Conservation (phyloP, 1,140 invertebrate genomes). For the Micrasema longulum region DNA sequence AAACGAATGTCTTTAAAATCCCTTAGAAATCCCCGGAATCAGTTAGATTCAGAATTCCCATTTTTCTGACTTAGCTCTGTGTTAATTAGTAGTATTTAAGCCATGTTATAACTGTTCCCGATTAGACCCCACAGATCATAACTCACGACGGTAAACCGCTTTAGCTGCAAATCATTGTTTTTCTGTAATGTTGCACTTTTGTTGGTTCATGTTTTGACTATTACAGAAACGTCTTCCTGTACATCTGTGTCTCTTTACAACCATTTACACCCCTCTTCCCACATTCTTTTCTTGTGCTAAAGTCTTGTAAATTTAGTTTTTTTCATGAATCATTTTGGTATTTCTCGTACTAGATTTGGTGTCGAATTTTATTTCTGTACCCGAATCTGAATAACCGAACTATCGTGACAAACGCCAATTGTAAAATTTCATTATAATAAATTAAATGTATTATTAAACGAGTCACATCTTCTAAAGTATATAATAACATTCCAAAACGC, state of each 20-base stretch:
- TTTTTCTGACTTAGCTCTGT: too few relatives aligned
- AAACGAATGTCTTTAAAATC: too few relatives aligned
- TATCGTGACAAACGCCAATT: conserved; percentile 30
- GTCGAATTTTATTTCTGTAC: conserved; percentile 52
- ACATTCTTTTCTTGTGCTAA: conserved; percentile 55
- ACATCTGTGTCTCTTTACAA: conserved; percentile 21
- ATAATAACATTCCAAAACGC: too few relatives aligned
- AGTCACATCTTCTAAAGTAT: too few relatives aligned
- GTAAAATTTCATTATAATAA: too few relatives aligned
- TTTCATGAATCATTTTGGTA: conserved; percentile 50
- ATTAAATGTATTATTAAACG: too few relatives aligned
- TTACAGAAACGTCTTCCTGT: conserved; percentile 9
- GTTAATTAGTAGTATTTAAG: too few relatives aligned
- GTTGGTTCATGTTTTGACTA: background rate
- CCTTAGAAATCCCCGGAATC: too few relatives aligned
- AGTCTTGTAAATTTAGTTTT: conserved; percentile 52
- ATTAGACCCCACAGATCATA: too few relatives aligned
- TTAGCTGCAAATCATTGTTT: background rate
- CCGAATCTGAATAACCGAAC: conserved; percentile 31
- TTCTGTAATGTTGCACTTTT: conserved; percentile 34
- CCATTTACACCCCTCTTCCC: conserved; percentile 15
- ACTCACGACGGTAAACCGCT: too few relatives aligned
- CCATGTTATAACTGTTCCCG: too few relatives aligned
- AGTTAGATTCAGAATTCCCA: too few relatives aligned
- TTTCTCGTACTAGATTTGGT: conserved; percentile 50